A percentile compares a stretch with the other conserved stretches of the same genome.
Evolutionary conservation across 2,888 invertebrate species (phyloP).

Genomic region (Gonocerus acuteangulatus): DNA sequence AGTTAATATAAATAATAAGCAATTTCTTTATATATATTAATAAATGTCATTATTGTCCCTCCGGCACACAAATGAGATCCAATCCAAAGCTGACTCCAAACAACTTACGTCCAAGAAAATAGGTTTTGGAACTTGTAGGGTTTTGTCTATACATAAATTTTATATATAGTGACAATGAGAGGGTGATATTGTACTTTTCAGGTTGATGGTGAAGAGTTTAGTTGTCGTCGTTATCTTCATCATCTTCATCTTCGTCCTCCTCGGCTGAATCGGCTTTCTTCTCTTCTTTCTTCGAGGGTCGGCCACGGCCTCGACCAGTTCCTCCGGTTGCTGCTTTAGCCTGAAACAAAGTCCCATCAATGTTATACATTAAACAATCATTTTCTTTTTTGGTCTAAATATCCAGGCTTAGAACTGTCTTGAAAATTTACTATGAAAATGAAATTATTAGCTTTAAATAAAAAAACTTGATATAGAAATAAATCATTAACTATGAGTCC

Average conservation of each 20-base stretch:
- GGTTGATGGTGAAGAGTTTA: conserved; percentile 16
- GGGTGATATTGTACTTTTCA: conserved; percentile 18
- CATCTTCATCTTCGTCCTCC: conserved; percentile 45
- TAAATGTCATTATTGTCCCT: too few species aligned
- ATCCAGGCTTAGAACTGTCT: too few species aligned
- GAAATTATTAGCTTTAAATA: too few species aligned
- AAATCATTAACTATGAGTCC: too few species aligned
- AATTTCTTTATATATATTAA: too few species aligned
- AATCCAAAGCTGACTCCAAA: conserved; percentile 1
- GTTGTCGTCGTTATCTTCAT: conserved; percentile 40
- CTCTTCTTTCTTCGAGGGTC: conserved; percentile 45
- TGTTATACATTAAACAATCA: too few species aligned
- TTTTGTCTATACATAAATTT: not conserved
- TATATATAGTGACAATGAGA: not conserved
- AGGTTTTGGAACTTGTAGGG: not conserved
- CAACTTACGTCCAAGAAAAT: not conserved
- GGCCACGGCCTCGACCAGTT: conserved; percentile 44
- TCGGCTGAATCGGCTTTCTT: conserved; percentile 43
- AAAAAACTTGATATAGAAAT: too few species aligned
- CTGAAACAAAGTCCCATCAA: conserved; percentile 1
- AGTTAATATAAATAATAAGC: too few species aligned
- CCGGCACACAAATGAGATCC: not conserved
- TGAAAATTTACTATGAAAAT: too few species aligned
- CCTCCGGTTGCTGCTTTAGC: conserved; percentile 26
- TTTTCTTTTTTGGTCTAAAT: too few species aligned